Base-by-base conservation (phyloP, 2,797 vertebrate species). In the Microcaecilia unicolor region DNA sequence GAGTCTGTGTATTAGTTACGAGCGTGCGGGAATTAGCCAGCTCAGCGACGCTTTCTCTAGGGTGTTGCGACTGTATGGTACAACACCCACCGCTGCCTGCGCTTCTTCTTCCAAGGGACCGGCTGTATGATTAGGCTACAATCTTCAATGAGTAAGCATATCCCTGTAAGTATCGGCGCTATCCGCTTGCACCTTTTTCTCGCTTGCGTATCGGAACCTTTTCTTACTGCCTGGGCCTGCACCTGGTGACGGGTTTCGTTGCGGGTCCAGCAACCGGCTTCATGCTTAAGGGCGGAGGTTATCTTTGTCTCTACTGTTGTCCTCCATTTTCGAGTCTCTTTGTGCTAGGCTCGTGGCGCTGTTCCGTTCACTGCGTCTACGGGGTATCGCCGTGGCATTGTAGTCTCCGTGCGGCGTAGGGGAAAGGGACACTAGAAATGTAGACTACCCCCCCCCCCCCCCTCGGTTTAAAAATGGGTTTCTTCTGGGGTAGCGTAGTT, bases 101-200 rank as follows among this genome's bases (percentile, higher is more conserved):
- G 26, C 22, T 34, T 11, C 18, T 20, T 41, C 34, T 41, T 85
- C 80, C 80, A 87, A 79, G 72, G 86, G 80, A 91, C 86, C 87
- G 90, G 87, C 92, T 91, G 89, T 90, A 95, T 96, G 92, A 92
- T 96, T 88, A 92, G 91, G 89, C 87, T 92, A 93, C 91, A 92
- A 87, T 95, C 91, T 96, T 97, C 93, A 97, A 97, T 97, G 93
- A 97, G 91, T 96, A 97, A 91, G 87, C 93, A 93, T 91, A 92
- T 91, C 85, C 92, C 91, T 90, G 92, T 97, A 88, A 97, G 92
- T 97, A 67, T 18, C 5, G 20, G 4, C 31, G 34, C 13, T n/a
- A n/a, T n/a, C n/a, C n/a, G n/a, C n/a, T n/a, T n/a, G 28, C 12
- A 1, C 34, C 15, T 33, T 16, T 18, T 41, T 51, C 25, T 21